These are phyloP conservation scores for Amphiprion ocellaris DNA, from an alignment of 2,113 vertebrate species.

Conservation along the genomic window DNA sequence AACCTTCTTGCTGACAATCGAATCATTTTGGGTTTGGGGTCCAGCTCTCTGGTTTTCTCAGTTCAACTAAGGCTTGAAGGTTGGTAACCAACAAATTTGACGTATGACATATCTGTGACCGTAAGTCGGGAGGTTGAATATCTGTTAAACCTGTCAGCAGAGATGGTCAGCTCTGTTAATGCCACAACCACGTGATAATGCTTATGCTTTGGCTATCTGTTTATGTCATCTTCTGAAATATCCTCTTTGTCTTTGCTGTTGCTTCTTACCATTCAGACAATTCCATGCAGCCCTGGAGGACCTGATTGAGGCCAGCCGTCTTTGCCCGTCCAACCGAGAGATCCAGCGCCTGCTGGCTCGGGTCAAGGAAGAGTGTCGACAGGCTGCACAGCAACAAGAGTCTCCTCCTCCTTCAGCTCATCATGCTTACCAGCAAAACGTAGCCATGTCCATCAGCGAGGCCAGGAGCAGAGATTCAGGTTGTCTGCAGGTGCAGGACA, in stretches of 20 bases:
- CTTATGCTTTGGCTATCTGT: too few relatives aligned
- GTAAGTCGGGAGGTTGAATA: too few relatives aligned
- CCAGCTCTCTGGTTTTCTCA: too few relatives aligned
- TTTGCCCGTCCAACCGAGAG: conserved; percentile 94
- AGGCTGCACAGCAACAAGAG: conserved; percentile 63
- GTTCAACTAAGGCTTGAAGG: too few relatives aligned
- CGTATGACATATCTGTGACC: too few relatives aligned
- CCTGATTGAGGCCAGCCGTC: conserved; percentile 90
- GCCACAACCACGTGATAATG: too few relatives aligned
- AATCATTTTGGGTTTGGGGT: too few relatives aligned
- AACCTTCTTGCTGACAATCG: too few relatives aligned
- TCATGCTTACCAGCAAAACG: conserved; percentile 71
- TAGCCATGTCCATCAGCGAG: conserved; percentile 71
- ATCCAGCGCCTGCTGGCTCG: conserved; percentile 92
- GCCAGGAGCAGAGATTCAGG: conserved; percentile 44
- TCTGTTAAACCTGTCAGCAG: too few relatives aligned
- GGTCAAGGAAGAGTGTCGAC: conserved; percentile 94
- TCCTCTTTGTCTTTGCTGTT: not conserved
- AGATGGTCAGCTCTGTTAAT: too few relatives aligned
- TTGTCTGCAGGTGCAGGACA: conserved; percentile 54
- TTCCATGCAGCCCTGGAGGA: conserved; percentile 92
- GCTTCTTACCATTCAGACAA: conserved; percentile 82
- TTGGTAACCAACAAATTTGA: too few relatives aligned
- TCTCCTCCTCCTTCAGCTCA: conserved; percentile 76
- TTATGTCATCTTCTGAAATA: not conserved